Conservation (phyloP, 2,888 invertebrate genomes). For the Osmoderma eremita region DNA sequence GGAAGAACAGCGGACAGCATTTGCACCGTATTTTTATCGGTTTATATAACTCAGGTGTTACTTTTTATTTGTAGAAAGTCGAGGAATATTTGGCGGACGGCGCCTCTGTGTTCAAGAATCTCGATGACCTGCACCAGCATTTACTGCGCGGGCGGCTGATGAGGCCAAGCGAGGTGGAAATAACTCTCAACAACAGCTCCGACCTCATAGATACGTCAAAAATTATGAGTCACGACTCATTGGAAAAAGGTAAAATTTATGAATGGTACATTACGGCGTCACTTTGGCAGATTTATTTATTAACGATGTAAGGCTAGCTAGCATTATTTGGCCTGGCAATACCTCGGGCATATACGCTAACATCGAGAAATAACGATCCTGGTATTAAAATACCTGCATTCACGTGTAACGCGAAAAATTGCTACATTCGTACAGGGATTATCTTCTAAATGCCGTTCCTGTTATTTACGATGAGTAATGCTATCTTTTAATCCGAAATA, state of each 20-base stretch:
- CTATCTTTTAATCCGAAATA: too few species aligned
- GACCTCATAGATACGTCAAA: slow-evolving; percentile 67
- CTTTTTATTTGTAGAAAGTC: slow-evolving; percentile 66
- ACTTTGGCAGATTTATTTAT: slow-evolving; percentile 20
- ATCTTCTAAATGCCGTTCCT: not conserved
- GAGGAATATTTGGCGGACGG: slow-evolving; percentile 75
- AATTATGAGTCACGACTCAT: slow-evolving; percentile 63
- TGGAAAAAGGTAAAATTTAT: slow-evolving; percentile 64
- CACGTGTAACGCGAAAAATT: not conserved
- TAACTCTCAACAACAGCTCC: slow-evolving; percentile 67
- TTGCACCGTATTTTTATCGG: too few species aligned
- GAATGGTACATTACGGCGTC: slow-evolving; percentile 24
- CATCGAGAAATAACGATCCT: not conserved
- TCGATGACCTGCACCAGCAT: slow-evolving; percentile 71
- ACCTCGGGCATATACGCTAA: not conserved
- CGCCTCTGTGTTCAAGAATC: slow-evolving; percentile 68
- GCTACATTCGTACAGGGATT: not conserved
- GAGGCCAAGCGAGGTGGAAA: slow-evolving; percentile 68
- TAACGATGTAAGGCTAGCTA: not conserved
- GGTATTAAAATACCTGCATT: not conserved
- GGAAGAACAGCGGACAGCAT: too few species aligned
- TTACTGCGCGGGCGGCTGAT: slow-evolving; percentile 67
- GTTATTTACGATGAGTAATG: too few species aligned
- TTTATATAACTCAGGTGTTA: not conserved
- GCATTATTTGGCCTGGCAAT: slow-evolving; percentile 5